Evolutionary conservation across 92 coral and sea anemone species (phyloP).

Genomic region (Zoanthus gigantus): DNA sequence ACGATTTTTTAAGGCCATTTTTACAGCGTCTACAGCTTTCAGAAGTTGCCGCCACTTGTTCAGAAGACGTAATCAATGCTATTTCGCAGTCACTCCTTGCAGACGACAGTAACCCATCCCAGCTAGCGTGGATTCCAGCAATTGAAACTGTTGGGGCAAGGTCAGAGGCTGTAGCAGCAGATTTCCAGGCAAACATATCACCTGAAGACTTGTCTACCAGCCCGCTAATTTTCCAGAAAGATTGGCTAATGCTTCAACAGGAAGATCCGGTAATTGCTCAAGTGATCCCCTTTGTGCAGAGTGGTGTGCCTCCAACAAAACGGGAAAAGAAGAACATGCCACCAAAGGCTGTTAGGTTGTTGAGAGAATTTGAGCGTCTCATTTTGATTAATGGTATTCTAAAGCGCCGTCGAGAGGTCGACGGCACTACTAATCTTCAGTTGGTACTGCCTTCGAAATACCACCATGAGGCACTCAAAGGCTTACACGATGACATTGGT

Average conservation of each 20-base stretch:
- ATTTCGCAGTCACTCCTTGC: slow-evolving; percentile 43
- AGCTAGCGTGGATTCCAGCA: slow-evolving; percentile 40
- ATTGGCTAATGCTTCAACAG: slow-evolving; percentile 15
- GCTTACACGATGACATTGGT: slow-evolving; percentile 66
- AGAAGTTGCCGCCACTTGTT: slow-evolving; percentile 17
- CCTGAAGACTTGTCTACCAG: background rate
- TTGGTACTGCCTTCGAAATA: slow-evolving; percentile 42
- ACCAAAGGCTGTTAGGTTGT: background rate
- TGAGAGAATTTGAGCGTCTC: background rate
- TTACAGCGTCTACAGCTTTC: slow-evolving; percentile 41
- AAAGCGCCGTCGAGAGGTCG: slow-evolving; percentile 28
- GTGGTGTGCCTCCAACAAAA: slow-evolving; percentile 16
- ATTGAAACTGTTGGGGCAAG: slow-evolving; percentile 47
- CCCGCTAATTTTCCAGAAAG: background rate
- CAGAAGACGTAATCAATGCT: slow-evolving; percentile 58
- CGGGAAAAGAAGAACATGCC: background rate
- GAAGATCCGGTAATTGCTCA: slow-evolving; percentile 30
- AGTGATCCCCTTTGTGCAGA: slow-evolving; percentile 2
- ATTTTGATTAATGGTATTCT: background rate
- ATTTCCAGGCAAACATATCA: background rate
- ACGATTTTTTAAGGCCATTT: slow-evolving; percentile 42
- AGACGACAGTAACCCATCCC: background rate
- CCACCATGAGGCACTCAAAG: slow-evolving; percentile 40
- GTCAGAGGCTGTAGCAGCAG: slow-evolving; percentile 43
- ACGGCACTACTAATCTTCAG: slow-evolving; percentile 30